A percentile compares a stretch with the other conserved stretches of the same genome.
These are phyloP conservation scores for Magallana angulata DNA, from an alignment of 1,140 invertebrate species.

Conservation along the genomic window DNA sequence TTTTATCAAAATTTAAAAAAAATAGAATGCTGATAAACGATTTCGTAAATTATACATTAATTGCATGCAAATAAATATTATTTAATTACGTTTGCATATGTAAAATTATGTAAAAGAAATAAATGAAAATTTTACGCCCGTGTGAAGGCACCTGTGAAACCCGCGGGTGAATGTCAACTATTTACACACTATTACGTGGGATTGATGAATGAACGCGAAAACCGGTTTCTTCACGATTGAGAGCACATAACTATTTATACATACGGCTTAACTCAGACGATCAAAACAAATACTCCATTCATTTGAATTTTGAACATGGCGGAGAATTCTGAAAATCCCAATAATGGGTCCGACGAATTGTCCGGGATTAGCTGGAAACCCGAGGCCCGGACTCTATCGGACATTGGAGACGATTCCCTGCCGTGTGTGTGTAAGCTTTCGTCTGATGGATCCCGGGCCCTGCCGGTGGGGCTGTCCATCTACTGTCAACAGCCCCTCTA, in stretches of 20 bases:
- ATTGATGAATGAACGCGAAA: conserved; percentile 25
- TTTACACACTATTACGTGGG: background rate
- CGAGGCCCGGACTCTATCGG: conserved; percentile 32
- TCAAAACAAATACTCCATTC: conserved; percentile 6
- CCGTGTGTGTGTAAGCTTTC: conserved; percentile 60
- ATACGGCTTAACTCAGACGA: background rate
- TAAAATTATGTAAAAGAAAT: no score
- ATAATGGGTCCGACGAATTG: background rate
- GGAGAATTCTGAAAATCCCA: background rate
- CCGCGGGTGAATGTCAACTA: background rate
- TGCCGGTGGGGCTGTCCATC: conserved; percentile 65
- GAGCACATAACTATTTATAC: conserved; percentile 10
- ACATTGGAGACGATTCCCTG: conserved; percentile 60
- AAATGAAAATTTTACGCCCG: no score
- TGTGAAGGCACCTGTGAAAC: background rate
- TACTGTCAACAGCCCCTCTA: conserved; percentile 68
- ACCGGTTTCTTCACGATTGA: conserved; percentile 28
- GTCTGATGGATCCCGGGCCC: conserved; percentile 23
- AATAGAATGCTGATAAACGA: no score
- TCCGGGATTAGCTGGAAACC: conserved; percentile 46
- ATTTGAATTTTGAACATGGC: background rate
- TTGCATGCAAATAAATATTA: no score
- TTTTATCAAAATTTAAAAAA: no score
- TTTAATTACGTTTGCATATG: no score
- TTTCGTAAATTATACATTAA: no score